Base-by-base conservation (phyloP, 2,888 invertebrate genomes). In the Epinotia demarniana region DNA sequence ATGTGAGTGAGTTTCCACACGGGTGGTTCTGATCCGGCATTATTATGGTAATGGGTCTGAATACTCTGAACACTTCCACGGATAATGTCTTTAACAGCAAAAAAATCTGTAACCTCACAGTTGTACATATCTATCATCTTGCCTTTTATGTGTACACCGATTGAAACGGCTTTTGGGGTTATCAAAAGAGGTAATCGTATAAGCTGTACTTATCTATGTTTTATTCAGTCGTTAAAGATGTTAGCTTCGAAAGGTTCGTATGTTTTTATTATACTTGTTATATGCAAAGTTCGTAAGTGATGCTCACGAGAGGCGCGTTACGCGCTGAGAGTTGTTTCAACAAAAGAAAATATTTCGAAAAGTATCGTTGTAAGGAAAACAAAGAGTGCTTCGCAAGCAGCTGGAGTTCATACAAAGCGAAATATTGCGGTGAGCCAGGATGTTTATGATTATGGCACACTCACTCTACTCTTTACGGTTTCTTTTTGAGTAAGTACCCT, bases 271-370 rank as follows among this genome's bases (percentile, higher is more conserved):
- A 69, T 57, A 69, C 69, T 55, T 55, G 46, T 74, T 75, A 66
- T 62, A 61, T 67, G 55, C n/a, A 67, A 66, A 71, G 53, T 66
- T 73, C n/a, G 68, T 76, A 66, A 73, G 73, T 73, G 71, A 62
- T 66, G 73, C 61, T 63, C 46, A 62, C 73, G 62, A 66, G 68
- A 61, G 58, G 80, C 83, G 84, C 86, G 85, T 86, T 84, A 86
- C 87, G 87, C 87, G 87, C 87, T 86, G 88, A 85, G 90, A 91
- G 88, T 89, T 88, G 87, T 89, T 89, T 82, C 81, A 90, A 93
- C 93, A 93, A 93, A 92, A 91, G 93, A 88, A 90, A 90, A 90
- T 90, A 91, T 91, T 91, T 87, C 85, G 88, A 88, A 90, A 92
- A 91, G 92, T 92, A 92, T 92, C 90, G 91, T 85, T 89, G 89